phyloP scores from a whole-genome alignment of 2,797 vertebrate genomes.

The Acipenser oxyrinchus region DNA sequence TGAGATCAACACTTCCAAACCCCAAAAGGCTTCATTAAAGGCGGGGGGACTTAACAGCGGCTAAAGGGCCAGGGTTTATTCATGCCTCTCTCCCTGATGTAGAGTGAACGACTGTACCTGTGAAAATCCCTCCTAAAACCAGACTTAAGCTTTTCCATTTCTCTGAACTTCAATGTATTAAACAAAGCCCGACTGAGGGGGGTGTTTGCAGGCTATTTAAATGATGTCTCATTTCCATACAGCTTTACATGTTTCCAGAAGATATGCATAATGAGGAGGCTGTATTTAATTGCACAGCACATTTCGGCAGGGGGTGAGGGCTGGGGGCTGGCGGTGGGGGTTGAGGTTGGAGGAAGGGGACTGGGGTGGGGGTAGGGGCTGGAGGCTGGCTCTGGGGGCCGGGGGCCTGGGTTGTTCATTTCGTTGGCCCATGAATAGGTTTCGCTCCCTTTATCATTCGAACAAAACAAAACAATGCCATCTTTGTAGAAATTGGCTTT shows the following conservation, averaged over 20 bases:
- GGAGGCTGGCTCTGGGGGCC: constrained; percentile 16
- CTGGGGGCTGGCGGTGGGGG: too few relatives aligned
- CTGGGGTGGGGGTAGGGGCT: too few relatives aligned
- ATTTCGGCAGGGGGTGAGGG: constrained; percentile 21
- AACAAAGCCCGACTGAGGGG: constrained; percentile 42
- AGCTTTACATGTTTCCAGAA: constrained; percentile 60
- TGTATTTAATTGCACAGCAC: constrained; percentile 64
- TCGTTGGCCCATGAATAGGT: constrained; percentile 45
- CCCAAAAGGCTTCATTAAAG: constrained; percentile 92
- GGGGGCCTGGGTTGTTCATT: constrained; percentile 52
- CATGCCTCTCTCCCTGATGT: constrained; percentile 42
- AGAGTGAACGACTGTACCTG: constrained; percentile 45
- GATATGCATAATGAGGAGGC: constrained; percentile 65
- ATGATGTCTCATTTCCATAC: constrained; percentile 62
- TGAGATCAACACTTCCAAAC: constrained; percentile 84
- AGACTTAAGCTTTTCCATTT: constrained; percentile 44
- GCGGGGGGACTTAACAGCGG: constrained; percentile 51
- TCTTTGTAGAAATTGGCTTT: constrained; percentile 51
- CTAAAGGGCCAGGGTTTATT: constrained; percentile 36
- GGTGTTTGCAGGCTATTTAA: constrained; percentile 38
- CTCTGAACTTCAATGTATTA: constrained; percentile 42
- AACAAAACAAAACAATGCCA: constrained; percentile 62
- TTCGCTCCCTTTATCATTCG: constrained; percentile 30
- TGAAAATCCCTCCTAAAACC: constrained; percentile 32
- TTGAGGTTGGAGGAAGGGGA: too few relatives aligned